Base-by-base conservation (phyloP, 2,113 vertebrate genomes). In the Hystrix brachyura region DNA sequence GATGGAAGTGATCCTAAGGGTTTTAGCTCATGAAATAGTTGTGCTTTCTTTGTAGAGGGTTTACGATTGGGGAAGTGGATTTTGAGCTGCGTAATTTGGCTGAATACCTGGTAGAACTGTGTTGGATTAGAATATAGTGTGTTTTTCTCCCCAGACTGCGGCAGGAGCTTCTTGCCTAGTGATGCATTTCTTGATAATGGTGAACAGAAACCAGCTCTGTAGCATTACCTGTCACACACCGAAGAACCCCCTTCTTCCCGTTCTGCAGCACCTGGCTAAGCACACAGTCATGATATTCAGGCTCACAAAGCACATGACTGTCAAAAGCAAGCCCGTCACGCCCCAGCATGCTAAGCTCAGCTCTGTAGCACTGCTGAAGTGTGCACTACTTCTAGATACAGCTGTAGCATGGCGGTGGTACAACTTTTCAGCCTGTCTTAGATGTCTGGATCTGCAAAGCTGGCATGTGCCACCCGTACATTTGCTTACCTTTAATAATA, bases 261-360 rank as follows among this genome's bases (percentile, higher is more conserved):
- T 99, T 65, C 99, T 99, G 99, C 97, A 98, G 34, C 99, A 99
- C 19, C 46, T 18, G 74, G 99, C 99, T 43, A 99, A 99, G 96
- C 99, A 99, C 14, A 59, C 99, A 5, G 72, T 99, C 1, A 97
- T 98, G 84, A 98, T 99, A 83, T 99, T 4, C 90, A 98, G 98
- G 0, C 94, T 95, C 27, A 98, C 98, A 1, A 99, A 99, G 79
- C 98, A 76, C 23, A 55, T 97, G 99, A 97, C 99, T 21, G 84
- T 99, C 34, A 99, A 99, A 97, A 99, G 98, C 1, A 99, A 99
- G 88, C 99, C 99, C 21, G 96, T 99, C 0, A 98, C 97, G 29
- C 98, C 97, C 1, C 98, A 98, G 27, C 93, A 98, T 38, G 95
- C 96, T 93, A 98, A 97, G 95, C 99, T 99, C 91, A 99, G 99